These are phyloP conservation scores for Pseudomyrmex sp. DNA, from an alignment of 1,140 invertebrate species.

Conservation along the genomic window DNA sequence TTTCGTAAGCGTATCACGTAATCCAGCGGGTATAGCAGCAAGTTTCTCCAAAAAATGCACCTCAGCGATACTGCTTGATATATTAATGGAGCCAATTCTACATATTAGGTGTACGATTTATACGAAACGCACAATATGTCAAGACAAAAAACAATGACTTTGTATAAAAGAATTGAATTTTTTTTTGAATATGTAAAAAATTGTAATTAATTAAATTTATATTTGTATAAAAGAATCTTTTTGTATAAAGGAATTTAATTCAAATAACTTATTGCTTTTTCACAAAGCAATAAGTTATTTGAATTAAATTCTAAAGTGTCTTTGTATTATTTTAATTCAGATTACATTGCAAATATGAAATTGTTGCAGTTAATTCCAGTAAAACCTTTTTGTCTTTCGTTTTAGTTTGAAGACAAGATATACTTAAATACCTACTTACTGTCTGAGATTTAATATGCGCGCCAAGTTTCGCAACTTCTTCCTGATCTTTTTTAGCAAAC, in stretches of 20 bases:
- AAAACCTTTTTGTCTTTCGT: neutral
- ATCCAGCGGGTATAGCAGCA: conserved; percentile 12
- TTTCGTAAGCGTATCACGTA: conserved; percentile 32
- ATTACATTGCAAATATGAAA: neutral
- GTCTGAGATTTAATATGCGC: conserved; percentile 37
- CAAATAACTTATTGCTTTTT: too few species aligned
- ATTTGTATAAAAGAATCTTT: too few species aligned
- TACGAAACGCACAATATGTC: neutral
- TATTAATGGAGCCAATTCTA: conserved; percentile 28
- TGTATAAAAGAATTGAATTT: too few species aligned
- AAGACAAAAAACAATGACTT: neutral
- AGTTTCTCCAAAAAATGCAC: conserved; percentile 36
- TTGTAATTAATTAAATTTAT: too few species aligned
- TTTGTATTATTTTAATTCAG: neutral
- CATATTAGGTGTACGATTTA: neutral
- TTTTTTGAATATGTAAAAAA: too few species aligned
- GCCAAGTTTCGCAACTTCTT: conserved; percentile 34
- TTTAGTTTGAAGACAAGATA: neutral
- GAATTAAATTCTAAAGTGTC: neutral
- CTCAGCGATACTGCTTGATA: conserved; percentile 40
- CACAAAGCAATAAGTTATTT: neutral
- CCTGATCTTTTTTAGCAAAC: conserved; percentile 28
- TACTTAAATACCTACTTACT: neutral
- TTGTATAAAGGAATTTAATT: too few species aligned
- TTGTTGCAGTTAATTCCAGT: conserved; percentile 9